A percentile compares a stretch with the other conserved stretches of the same genome.
Evolutionary conservation across 1,140 invertebrate species (phyloP).

Genomic region (Eciton burchellii): DNA sequence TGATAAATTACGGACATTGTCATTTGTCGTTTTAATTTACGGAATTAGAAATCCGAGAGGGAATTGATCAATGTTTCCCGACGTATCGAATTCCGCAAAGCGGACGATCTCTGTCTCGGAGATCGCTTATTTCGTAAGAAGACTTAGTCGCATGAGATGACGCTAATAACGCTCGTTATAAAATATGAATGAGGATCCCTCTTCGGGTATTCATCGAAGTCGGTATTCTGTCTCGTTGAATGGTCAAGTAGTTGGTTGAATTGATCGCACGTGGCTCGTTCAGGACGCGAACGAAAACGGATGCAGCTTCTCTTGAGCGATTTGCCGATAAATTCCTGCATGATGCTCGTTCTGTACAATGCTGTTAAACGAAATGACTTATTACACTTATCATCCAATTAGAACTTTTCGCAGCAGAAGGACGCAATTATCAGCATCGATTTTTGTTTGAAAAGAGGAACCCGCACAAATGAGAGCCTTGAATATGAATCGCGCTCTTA

Average conservation of each 20-base stretch:
- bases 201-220: constrained; percentile 20
- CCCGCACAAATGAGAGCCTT: neutral
- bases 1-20: constrained; percentile 8
- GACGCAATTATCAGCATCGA: constrained; percentile 49
- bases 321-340: constrained; percentile 22
- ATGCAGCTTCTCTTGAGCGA: constrained; percentile 10
- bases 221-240: constrained; percentile 31
- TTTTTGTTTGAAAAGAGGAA: constrained; percentile 30
- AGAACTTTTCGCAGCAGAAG: constrained; percentile 25
- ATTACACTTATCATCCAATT: constrained; percentile 5
- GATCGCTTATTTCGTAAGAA: neutral
- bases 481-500: constrained; percentile 25
- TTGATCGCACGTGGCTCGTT: constrained; percentile 32
- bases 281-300: constrained; percentile 48
- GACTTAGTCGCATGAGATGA: neutral
- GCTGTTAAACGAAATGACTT: neutral
- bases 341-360: neutral
- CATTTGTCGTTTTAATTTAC: constrained; percentile 4
- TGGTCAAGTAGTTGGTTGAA: constrained; percentile 6
- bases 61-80: neutral
- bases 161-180: neutral
- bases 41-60: neutral
- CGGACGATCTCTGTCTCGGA: neutral
- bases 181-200: constrained; percentile 1
- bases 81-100: neutral